Conservation (phyloP, 2,888 invertebrate genomes). For the Leptothorax acervorum region DNA sequence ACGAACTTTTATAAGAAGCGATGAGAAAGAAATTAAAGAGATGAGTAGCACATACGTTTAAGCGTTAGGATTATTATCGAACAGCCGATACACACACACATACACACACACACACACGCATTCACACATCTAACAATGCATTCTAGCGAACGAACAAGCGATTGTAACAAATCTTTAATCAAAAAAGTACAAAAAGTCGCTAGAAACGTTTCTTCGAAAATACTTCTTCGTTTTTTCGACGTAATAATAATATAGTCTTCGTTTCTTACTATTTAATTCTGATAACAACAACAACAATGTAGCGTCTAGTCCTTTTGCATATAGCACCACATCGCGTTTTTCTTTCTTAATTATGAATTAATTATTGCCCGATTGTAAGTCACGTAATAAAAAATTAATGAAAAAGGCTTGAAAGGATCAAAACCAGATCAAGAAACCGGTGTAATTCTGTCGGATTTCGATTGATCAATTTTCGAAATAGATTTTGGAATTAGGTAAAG, state of each 20-base stretch:
- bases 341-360: constrained; percentile 42
- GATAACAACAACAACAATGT: constrained; percentile 60
- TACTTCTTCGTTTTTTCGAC: constrained; percentile 70
- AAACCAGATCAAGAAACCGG: constrained; percentile 27
- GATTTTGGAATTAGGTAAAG: not conserved
- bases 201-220: constrained; percentile 67
- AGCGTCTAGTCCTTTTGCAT: constrained; percentile 84
- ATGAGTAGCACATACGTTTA: constrained; percentile 62
- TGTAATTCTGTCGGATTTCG: constrained; percentile 11
- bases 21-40: constrained; percentile 57
- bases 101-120: constrained; percentile 67
- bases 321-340: constrained; percentile 72
- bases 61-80: constrained; percentile 62
- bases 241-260: constrained; percentile 76
- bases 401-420: not conserved
- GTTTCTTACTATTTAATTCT: constrained; percentile 78
- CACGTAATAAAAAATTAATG: constrained; percentile 33
- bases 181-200: constrained; percentile 84
- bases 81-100: constrained; percentile 62
- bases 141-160: constrained; percentile 61
- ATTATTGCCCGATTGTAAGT: constrained; percentile 5
- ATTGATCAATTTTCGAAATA: constrained; percentile 5
- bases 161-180: constrained; percentile 80
- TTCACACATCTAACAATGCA: constrained; percentile 52
- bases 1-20: constrained; percentile 68